Conservation (phyloP, 2,113 vertebrate genomes). For the Cisticola juncidis region DNA sequence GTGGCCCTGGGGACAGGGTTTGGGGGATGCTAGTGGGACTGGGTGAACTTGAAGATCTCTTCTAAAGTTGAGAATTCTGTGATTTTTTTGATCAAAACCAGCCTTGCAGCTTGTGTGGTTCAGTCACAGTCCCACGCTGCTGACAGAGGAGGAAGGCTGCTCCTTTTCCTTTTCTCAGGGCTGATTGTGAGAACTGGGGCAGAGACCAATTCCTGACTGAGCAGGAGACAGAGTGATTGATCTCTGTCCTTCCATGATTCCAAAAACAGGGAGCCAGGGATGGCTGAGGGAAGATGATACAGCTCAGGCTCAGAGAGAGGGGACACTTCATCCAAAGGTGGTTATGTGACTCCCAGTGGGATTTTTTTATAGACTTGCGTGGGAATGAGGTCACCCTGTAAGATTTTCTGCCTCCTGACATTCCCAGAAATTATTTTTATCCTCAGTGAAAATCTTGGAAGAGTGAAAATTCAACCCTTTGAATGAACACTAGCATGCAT, state of each 20-base stretch:
- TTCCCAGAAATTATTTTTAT: too few relatives aligned
- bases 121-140: not conserved
- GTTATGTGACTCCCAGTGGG: not conserved
- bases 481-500: not conserved
- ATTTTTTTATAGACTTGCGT: accelerated
- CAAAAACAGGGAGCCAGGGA: not conserved
- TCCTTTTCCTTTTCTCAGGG: not conserved
- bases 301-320: not conserved
- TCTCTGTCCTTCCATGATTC: not conserved
- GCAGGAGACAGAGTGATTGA: not conserved
- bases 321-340: not conserved
- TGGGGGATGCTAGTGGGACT: not conserved
- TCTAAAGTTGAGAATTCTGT: too few relatives aligned
- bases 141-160: not conserved
- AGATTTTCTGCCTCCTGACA: not conserved
- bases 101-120: not conserved
- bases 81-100: not conserved
- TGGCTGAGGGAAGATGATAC: not conserved
- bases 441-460: not conserved
- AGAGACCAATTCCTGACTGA: not conserved
- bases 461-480: not conserved
- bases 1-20: not conserved
- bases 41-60: not conserved
- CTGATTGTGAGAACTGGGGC: not conserved
- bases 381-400: not conserved